phyloP scores from a whole-genome alignment of 2,797 vertebrate genomes.

The Decapterus maruadsi region DNA sequence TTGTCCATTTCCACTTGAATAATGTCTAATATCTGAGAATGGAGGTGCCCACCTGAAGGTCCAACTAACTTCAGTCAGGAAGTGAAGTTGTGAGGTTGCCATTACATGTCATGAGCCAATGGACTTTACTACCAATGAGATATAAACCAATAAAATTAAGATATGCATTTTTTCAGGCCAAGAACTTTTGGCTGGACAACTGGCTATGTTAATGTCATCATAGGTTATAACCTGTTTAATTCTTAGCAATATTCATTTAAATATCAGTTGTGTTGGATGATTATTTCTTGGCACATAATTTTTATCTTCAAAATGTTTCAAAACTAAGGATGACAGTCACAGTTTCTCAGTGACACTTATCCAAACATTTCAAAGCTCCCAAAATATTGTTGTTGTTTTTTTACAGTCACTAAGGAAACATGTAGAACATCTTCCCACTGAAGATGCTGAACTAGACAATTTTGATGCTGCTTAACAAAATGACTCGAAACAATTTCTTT shows the following conservation, averaged over 20 bases:
- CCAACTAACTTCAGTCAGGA: not conserved
- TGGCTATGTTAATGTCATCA: not conserved
- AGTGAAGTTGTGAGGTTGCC: not conserved
- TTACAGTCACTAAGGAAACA: not conserved
- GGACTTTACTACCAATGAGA: not conserved
- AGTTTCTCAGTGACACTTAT: not conserved
- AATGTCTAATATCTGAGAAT: not conserved
- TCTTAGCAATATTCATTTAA: not conserved
- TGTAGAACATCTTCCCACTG: not conserved
- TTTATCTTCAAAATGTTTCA: too few species aligned
- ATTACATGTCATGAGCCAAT: not conserved
- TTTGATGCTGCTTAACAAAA: not conserved
- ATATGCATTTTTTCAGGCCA: not conserved
- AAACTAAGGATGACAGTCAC: too few species aligned
- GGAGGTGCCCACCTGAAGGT: not conserved
- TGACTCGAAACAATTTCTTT: not conserved
- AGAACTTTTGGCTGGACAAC: not conserved
- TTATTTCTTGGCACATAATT: too few species aligned
- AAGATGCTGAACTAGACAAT: not conserved
- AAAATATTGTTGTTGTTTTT: not conserved
- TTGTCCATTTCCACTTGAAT: slow-evolving; percentile 59
- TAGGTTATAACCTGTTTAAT: not conserved
- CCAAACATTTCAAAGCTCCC: too few species aligned
- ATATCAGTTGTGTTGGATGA: not conserved
- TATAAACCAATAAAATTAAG: too few species aligned